A percentile compares a stretch with the other conserved stretches of the same genome.
phyloP scores from a whole-genome alignment of 2,888 invertebrate genomes.

The Eulithis testata region DNA sequence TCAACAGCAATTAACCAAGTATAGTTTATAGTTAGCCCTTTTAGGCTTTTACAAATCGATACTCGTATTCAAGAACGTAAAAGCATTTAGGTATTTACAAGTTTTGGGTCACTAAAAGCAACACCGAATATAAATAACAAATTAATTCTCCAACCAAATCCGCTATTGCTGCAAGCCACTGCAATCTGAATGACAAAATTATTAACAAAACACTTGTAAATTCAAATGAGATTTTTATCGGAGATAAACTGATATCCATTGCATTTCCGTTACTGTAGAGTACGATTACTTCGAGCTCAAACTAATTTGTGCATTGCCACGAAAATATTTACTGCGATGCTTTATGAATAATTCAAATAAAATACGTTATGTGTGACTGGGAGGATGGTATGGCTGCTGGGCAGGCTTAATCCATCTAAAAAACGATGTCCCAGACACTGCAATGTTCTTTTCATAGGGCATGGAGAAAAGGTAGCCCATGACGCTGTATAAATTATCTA shows the following conservation, averaged over 20 bases:
- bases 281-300: slow-evolving; percentile 11
- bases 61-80: too few relatives aligned
- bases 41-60: too few relatives aligned
- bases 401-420: too few relatives aligned
- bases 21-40: too few relatives aligned
- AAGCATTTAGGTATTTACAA: slow-evolving; percentile 9
- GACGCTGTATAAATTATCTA: too few relatives aligned
- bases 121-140: slow-evolving; percentile 59
- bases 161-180: slow-evolving; percentile 40
- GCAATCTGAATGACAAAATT: slow-evolving; percentile 46
- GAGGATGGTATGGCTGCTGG: too few relatives aligned
- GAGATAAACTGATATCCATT: slow-evolving; percentile 25
- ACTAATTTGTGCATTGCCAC: slow-evolving; percentile 13
- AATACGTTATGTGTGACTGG: slow-evolving; percentile 4
- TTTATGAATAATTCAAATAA: slow-evolving; percentile 14
- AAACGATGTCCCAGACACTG: too few relatives aligned
- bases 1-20: too few relatives aligned
- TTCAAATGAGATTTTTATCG: slow-evolving; percentile 30
- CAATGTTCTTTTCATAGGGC: too few relatives aligned
- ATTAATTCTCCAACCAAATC: slow-evolving; percentile 48
- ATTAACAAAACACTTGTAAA: slow-evolving; percentile 44
- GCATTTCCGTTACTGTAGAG: slow-evolving; percentile 19
- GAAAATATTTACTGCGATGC: slow-evolving; percentile 7
- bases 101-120: slow-evolving; percentile 47
- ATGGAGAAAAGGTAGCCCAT: too few relatives aligned